Evolutionary conservation across 2,113 vertebrate species (phyloP), one percentile per base, ranked within the genome.

Genomic region (Oreochromis aureus): DNA sequence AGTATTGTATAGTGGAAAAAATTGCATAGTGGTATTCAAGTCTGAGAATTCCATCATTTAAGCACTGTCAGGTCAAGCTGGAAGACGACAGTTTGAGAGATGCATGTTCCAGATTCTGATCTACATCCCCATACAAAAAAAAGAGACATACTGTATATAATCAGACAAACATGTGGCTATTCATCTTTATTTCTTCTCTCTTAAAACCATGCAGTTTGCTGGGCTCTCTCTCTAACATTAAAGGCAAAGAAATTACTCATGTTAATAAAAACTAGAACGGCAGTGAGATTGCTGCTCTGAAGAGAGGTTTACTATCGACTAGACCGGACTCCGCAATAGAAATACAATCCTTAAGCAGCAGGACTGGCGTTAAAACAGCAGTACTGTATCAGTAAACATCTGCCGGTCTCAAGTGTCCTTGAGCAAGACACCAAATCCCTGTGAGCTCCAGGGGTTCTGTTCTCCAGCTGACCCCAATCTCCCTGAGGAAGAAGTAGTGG

Each of bases 401-500:
- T 76, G 78, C 58, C 11, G 3, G 82, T 86, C 8, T 92, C 86
- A 82, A 83, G 79, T 91, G 86, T 95, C 58, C 66, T 84, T 71
- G 71, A 87, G 46, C 84, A 53, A 80, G 86, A 86, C 85, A 86
- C 56, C 6, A 48, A 88, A 85, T 86, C 89, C 87, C 80, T 1
- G 66, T 83, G 36, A 80, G 85, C 19, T 78, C 22, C 48, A 6
- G 46, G 44, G 63, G 41, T 4, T 59, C 41, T 85, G 90, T 44
- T 83, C 87, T 86, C 89, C 32, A 83, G 84, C 82, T 61, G 78
- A 92, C 90, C 83, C 80, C 85, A 86, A 91, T 87, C 87, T 86
- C 79, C 80, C 81, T 3, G 4, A 69, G 46, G 55, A 87, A 16
- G 66, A 48, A 83, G n/a, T 6, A n/a, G 2, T 22, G 86, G 82